Percentiles rank a stretch among this genome's conserved stretches.
Evolutionary conservation across 2,888 invertebrate genomes (phyloP).

Genomic region (Augochlorella aurata): DNA sequence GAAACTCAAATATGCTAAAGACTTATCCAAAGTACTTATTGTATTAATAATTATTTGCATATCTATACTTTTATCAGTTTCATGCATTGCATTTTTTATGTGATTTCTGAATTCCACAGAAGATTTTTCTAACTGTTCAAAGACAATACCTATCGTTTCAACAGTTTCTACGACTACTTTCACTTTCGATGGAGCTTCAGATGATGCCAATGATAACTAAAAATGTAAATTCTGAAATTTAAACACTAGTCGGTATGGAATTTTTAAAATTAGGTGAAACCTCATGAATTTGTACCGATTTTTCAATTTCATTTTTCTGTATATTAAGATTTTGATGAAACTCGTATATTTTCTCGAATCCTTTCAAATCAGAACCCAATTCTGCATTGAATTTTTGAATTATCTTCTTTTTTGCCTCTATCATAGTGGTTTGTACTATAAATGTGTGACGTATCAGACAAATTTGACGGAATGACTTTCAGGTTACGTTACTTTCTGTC

Average conservation of each 20-base stretch:
- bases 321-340: slow-evolving; percentile 81
- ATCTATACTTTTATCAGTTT: slow-evolving; percentile 81
- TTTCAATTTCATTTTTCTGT: slow-evolving; percentile 81
- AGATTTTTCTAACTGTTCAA: slow-evolving; percentile 83
- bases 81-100: slow-evolving; percentile 78
- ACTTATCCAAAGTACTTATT: slow-evolving; percentile 84
- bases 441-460: not conserved
- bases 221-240: not conserved
- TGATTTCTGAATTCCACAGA: slow-evolving; percentile 75
- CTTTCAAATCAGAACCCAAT: slow-evolving; percentile 83
- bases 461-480: slow-evolving; percentile 4
- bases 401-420: slow-evolving; percentile 80
- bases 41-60: slow-evolving; percentile 85
- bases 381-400: slow-evolving; percentile 83
- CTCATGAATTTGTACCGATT: slow-evolving; percentile 78
- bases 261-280: not conserved
- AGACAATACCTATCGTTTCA: slow-evolving; percentile 82
- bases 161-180: slow-evolving; percentile 86
- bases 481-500: slow-evolving; percentile 28
- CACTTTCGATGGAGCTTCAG: slow-evolving; percentile 86
- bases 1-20: slow-evolving; percentile 87
- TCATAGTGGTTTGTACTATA: slow-evolving; percentile 34
- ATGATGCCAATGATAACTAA: slow-evolving; percentile 86
- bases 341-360: slow-evolving; percentile 83
- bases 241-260: not conserved